A percentile compares a stretch with the other conserved stretches of the same genome.
Evolutionary conservation across 2,113 vertebrate genomes (phyloP).

Genomic region (Urocolius indicus): DNA sequence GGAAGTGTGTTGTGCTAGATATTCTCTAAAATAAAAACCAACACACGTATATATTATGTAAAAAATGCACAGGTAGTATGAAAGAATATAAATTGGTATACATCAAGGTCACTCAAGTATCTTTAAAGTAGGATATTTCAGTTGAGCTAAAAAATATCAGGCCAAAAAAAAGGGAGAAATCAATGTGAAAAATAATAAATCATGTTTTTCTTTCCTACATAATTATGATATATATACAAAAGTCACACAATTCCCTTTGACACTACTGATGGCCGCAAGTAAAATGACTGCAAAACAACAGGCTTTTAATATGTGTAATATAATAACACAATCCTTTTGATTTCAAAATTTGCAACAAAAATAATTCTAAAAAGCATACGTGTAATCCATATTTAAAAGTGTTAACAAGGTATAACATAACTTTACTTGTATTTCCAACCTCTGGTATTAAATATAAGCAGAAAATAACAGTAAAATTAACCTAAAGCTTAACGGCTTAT

Average conservation of each 20-base stretch:
- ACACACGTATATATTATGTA: background rate
- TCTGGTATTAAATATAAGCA: slow-evolving; percentile 51
- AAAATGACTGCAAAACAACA: slow-evolving; percentile 1
- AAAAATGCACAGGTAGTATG: background rate
- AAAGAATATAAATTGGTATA: background rate
- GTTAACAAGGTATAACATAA: slow-evolving; percentile 12
- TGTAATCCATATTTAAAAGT: background rate
- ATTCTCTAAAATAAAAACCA: background rate
- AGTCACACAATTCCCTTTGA: slow-evolving; percentile 10
- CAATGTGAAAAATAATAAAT: slow-evolving; percentile 19
- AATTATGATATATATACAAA: slow-evolving; percentile 22
- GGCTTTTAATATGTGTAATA: background rate
- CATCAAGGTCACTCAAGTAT: background rate
- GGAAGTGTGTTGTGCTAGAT: background rate
- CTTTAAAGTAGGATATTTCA: slow-evolving; percentile 30
- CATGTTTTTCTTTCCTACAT: slow-evolving; percentile 49
- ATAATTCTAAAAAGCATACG: background rate
- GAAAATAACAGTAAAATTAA: slow-evolving; percentile 80
- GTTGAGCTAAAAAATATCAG: background rate
- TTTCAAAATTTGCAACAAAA: background rate
- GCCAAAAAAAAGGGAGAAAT: slow-evolving; percentile 20
- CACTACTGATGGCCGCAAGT: slow-evolving; percentile 19
- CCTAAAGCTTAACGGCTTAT: slow-evolving; percentile 90
- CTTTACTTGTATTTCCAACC: slow-evolving; percentile 46
- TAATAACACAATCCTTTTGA: background rate